These are phyloP conservation scores for Centroberyx gerrardi DNA, from an alignment of 2,797 vertebrate species.

Conservation along the genomic window DNA sequence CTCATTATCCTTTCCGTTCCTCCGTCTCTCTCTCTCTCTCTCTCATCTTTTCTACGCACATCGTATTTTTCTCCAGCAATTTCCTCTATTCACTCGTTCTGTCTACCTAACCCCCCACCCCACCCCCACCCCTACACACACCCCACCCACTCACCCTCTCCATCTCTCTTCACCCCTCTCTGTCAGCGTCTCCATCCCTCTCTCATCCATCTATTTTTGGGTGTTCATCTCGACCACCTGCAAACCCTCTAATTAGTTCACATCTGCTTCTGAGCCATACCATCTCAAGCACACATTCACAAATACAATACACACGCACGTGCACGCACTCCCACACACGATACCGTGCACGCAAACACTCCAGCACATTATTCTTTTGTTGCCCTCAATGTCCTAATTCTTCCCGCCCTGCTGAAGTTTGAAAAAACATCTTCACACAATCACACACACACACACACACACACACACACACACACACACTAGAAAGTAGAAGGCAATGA, in stretches of 20 bases:
- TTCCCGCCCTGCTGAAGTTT: constrained; percentile 44
- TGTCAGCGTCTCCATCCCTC: constrained; percentile 56
- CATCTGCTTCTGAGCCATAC: constrained; percentile 84
- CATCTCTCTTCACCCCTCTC: constrained; percentile 42
- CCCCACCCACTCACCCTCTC: not conserved
- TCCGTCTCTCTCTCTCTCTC: not conserved
- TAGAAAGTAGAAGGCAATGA: constrained; percentile 34
- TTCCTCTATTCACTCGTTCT: constrained; percentile 20
- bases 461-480: not conserved
- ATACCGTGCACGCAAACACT: constrained; percentile 7
- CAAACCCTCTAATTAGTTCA: constrained; percentile 88
- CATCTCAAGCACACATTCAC: constrained; percentile 67
- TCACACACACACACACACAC: constrained; percentile 17
- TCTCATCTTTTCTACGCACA: constrained; percentile 23
- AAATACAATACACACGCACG: constrained; percentile 54
- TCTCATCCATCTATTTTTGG: constrained; percentile 79
- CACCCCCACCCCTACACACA: constrained; percentile 2
- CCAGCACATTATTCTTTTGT: constrained; percentile 33
- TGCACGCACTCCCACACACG: constrained; percentile 4
- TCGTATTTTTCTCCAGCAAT: constrained; percentile 41
- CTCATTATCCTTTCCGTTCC: constrained; percentile 25
- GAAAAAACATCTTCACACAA: constrained; percentile 35
- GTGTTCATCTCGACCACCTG: constrained; percentile 83
- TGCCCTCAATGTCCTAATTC: constrained; percentile 43
- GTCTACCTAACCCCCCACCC: constrained; percentile 23